Base-by-base conservation (phyloP, 1,140 invertebrate species). In the Pachyrhynchus sulphureomaculatus region DNA sequence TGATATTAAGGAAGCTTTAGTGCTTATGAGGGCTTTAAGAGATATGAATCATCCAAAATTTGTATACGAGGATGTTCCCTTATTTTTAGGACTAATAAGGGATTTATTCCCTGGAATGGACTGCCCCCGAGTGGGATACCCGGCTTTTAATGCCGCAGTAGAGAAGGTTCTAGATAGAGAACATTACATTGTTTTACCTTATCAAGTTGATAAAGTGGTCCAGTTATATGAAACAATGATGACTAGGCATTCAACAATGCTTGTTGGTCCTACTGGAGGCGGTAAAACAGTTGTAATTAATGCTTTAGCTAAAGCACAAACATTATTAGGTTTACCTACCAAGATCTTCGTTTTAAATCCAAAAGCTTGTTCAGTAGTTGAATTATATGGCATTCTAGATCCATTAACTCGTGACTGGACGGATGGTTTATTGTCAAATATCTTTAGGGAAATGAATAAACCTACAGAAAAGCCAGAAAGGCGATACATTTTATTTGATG, bases 21-120 rank as follows among this genome's bases (percentile, higher is more conserved):
- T 95, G 0, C 78, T 95, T 0, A 94, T 95, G 91, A 83, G 90
- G 72, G 92, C 92, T 5, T 77, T 96, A 10, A 84, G 88, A 71
- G 93, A 96, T 71, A 93, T 95, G 89, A 95, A 95, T 76, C 81
- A 92, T 65, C 92, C 94, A 0, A 96, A 96, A 75, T 95, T 95
- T 73, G 86, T 95, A 10, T 91, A 85, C 72, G 92, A 95, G 68
- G 93, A 96, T 76, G 89, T 94, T 0, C 90, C 92, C 0, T 75
- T 96, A 2, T 96, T 96, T 76, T 75, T 94, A 62, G 91, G 91
- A 3, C 80, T 95, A 10, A 93, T 96, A 57, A 84, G 84, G 48
- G 93, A 96, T 77, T 76, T 96, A 34, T 96, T 96, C 78, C 92
- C 93, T 0, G 90, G 90, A 0, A 78, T 95, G 52, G 89, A 95